These are phyloP conservation scores for Hypomesus transpacificus DNA, from an alignment of 2,113 vertebrate genomes.

Conservation along the genomic window DNA sequence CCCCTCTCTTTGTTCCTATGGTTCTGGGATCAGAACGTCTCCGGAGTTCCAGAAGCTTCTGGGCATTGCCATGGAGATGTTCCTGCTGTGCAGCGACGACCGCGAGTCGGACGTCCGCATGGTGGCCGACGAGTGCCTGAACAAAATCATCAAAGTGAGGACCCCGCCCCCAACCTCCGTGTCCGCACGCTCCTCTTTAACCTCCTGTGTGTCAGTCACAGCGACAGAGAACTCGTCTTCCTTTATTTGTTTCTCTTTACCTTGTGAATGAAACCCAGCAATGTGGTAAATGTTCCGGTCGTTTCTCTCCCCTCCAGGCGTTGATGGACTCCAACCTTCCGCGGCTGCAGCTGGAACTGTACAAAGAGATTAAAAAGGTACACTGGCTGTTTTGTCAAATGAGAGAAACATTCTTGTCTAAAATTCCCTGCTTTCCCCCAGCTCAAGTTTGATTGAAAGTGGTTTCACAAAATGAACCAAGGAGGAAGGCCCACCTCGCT, in stretches of 20 bases:
- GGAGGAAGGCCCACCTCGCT: too few relatives aligned
- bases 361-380: constrained; percentile 99
- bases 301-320: constrained; percentile 71
- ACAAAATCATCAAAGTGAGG: constrained; percentile 98
- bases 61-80: constrained; percentile 97
- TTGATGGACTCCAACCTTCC: constrained; percentile 97
- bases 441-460: neutral
- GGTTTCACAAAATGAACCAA: too few relatives aligned
- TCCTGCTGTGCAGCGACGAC: constrained; percentile 94
- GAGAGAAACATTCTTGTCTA: neutral
- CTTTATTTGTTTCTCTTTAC: neutral
- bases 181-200: too few relatives aligned
- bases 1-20: constrained; percentile 17
- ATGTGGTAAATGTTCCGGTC: neutral
- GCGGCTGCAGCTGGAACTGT: constrained; percentile 91
- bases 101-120: constrained; percentile 94
- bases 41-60: constrained; percentile 97
- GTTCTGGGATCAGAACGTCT: constrained; percentile 80
- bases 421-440: neutral
- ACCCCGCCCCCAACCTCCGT: neutral
- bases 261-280: neutral
- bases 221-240: neutral
- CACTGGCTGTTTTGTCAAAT: neutral
- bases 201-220: constrained; percentile 28
- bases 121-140: constrained; percentile 98